Conservation (phyloP, 2,888 invertebrate genomes). For the Melanostoma scalare region DNA sequence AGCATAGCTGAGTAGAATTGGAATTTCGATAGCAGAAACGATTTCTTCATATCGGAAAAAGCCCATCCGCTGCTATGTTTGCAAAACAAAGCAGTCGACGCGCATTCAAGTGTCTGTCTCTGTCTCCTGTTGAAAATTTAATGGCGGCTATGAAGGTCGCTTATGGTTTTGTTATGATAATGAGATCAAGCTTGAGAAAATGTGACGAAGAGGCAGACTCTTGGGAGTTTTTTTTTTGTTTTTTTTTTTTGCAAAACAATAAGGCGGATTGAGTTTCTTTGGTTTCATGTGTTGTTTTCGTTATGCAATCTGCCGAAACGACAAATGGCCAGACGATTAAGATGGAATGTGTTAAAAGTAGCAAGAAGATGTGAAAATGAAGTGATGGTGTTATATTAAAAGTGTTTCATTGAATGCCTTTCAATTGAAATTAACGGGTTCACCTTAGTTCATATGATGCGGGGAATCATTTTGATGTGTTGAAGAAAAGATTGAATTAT, state of each 20-base stretch:
- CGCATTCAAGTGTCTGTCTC: constrained; percentile 39
- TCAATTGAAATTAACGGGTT: too few species aligned
- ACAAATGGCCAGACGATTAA: not conserved
- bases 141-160: constrained; percentile 42
- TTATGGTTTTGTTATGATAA: constrained; percentile 7
- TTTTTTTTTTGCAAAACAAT: constrained; percentile 4
- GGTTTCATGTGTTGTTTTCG: not conserved
- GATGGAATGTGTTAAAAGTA: not conserved
- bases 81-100: constrained; percentile 12
- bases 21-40: constrained; percentile 33
- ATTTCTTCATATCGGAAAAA: constrained; percentile 52
- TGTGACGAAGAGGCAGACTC: constrained; percentile 9
- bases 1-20: constrained; percentile 44
- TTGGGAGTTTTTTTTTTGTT: not conserved
- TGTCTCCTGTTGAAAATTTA: constrained; percentile 32
- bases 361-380: not conserved
- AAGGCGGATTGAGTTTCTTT: constrained; percentile 17
- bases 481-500: too few species aligned
- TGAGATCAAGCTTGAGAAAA: constrained; percentile 32
- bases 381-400: not conserved
- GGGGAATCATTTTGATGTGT: too few species aligned
- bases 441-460: too few species aligned
- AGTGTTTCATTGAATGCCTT: not conserved
- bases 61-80: constrained; percentile 38
- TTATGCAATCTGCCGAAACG: constrained; percentile 5